phyloP scores from a whole-genome alignment of 2,797 vertebrate genomes.

The Rhabdomys pumilio region DNA sequence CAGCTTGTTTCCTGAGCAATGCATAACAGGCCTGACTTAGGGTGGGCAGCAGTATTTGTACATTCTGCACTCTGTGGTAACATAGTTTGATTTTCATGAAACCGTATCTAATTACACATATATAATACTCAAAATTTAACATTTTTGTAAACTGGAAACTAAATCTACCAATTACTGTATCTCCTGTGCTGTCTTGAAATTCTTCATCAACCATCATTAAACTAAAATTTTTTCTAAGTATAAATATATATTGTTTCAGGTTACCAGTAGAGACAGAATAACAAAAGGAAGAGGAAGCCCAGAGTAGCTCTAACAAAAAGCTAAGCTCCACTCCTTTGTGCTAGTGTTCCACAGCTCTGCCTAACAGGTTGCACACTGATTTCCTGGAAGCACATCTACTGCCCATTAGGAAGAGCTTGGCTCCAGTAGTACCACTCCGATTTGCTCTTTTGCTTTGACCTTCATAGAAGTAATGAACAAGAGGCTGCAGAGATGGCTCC shows the following conservation, averaged over 20 bases:
- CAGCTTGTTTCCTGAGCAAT: neutral
- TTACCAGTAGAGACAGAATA: neutral
- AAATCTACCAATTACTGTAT: neutral
- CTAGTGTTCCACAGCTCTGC: neutral
- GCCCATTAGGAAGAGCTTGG: neutral
- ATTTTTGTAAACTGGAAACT: constrained; percentile 6
- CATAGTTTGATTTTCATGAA: neutral
- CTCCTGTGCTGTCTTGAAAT: neutral
- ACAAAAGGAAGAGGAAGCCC: neutral
- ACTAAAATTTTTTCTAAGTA: constrained; percentile 21
- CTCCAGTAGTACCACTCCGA: neutral
- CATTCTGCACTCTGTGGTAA: neutral
- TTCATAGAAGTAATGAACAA: neutral
- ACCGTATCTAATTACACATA: neutral
- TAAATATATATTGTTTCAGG: neutral
- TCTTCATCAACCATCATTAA: neutral
- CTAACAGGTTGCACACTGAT: fast-evolving
- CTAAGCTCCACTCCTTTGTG: neutral
- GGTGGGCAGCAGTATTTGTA: neutral
- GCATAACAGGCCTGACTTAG: neutral
- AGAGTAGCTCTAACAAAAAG: neutral
- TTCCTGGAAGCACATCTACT: neutral
- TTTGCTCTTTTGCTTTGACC: neutral
- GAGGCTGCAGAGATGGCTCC: neutral
- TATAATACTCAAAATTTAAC: neutral